Evolutionary conservation across 1,140 invertebrate species (phyloP).

Genomic region (Drosophila pseudoobscura): DNA sequence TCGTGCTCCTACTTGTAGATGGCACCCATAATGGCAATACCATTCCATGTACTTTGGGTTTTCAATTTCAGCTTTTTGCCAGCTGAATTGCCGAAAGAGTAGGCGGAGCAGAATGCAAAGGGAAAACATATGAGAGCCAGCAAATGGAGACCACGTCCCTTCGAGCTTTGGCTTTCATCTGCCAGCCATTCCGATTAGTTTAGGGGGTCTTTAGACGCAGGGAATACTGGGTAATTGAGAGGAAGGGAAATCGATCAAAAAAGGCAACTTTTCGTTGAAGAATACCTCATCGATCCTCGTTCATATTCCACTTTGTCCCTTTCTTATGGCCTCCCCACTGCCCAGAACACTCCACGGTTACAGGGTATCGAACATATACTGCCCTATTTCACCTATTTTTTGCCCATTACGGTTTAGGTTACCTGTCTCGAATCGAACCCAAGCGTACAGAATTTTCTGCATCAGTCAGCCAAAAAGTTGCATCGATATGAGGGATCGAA

Average conservation of each 20-base stretch:
- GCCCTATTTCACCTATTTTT: neutral
- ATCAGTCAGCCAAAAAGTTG: conserved; percentile 40
- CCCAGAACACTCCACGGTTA: neutral
- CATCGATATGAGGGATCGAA: conserved; percentile 51
- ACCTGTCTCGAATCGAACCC: conserved; percentile 12
- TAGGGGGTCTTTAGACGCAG: too few relatives aligned
- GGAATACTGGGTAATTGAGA: too few relatives aligned
- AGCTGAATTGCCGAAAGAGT: conserved; percentile 13
- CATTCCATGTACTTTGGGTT: conserved; percentile 75
- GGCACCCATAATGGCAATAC: conserved; percentile 63
- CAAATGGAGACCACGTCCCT: conserved; percentile 32
- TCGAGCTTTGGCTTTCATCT: conserved; percentile 29
- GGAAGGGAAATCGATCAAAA: too few relatives aligned
- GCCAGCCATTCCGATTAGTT: neutral
- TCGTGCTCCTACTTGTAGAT: neutral
- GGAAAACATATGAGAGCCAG: conserved; percentile 12
- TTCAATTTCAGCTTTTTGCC: conserved; percentile 73
- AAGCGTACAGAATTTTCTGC: conserved; percentile 28
- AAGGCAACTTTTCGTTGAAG: too few relatives aligned
- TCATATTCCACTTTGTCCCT: too few relatives aligned
- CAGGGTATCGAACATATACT: neutral
- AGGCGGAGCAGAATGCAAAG: conserved; percentile 8
- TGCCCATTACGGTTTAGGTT: conserved; percentile 13
- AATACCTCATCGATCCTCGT: too few relatives aligned
- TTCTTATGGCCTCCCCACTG: too few relatives aligned